A percentile compares a stretch with the other conserved stretches of the same genome.
Evolutionary conservation across 2,113 vertebrate genomes (phyloP).

Genomic region (Atherinomorus stipes): DNA sequence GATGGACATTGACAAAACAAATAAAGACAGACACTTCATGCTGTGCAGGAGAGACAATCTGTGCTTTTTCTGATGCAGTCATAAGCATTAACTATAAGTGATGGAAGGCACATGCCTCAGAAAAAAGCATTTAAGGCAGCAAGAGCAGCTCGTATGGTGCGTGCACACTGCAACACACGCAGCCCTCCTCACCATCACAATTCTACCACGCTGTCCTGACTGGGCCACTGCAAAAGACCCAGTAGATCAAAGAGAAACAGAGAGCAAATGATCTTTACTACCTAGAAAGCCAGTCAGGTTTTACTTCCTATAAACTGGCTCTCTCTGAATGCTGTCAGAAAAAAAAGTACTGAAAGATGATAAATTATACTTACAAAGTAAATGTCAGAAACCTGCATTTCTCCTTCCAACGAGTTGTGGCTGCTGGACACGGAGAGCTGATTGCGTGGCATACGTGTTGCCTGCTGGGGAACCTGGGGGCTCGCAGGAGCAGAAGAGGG

Average conservation of each 20-base stretch:
- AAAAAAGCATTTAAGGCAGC: conserved; percentile 32
- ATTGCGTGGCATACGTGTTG: conserved; percentile 75
- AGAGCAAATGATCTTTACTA: conserved; percentile 28
- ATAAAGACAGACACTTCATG: conserved; percentile 67
- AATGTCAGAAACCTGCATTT: conserved; percentile 91
- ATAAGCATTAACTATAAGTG: conserved; percentile 38
- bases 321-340: neutral
- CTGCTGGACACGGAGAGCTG: conserved; percentile 90
- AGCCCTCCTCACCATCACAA: conserved; percentile 80
- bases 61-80: conserved; percentile 27
- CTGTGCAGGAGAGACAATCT: conserved; percentile 40
- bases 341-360: neutral
- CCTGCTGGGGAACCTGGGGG: conserved; percentile 64
- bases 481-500: conserved; percentile 73
- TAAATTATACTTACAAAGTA: conserved; percentile 93
- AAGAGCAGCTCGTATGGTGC: conserved; percentile 25
- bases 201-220: conserved; percentile 83
- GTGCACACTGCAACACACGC: conserved; percentile 46
- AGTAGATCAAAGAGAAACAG: conserved; percentile 45
- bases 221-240: conserved; percentile 75
- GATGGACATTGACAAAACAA: conserved; percentile 63
- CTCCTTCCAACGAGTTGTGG: conserved; percentile 91
- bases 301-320: neutral
- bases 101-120: conserved; percentile 40
- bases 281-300: conserved; percentile 3